Conservation (phyloP, 2,797 vertebrate species). For the Tadarida brasiliensis region DNA sequence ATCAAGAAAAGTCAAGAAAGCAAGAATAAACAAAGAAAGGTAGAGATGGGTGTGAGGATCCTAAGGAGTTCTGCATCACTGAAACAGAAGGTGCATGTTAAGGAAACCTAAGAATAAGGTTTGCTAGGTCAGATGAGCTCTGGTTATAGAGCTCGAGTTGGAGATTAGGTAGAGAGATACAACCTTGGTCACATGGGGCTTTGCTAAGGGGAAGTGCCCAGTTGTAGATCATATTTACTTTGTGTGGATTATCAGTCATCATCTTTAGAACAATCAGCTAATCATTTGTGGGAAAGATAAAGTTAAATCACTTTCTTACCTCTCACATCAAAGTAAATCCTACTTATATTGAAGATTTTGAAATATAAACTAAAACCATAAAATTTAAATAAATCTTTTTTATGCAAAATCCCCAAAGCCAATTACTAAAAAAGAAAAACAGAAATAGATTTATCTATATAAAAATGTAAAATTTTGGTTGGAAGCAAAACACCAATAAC, state of each 20-base stretch:
- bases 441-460: not conserved
- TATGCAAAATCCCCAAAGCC: not conserved
- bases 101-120: not conserved
- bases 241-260: not conserved
- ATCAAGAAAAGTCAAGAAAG: not conserved
- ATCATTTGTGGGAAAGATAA: not conserved
- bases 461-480: slow-evolving; percentile 26
- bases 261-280: not conserved
- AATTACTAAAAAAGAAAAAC: slow-evolving; percentile 42
- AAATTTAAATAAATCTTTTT: not conserved
- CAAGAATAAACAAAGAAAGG: not conserved
- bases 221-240: not conserved
- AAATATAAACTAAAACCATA: not conserved
- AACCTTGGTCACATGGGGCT: not conserved
- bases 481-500: not conserved
- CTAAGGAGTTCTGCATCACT: not conserved
- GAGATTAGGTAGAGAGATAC: not conserved
- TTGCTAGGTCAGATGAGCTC: not conserved
- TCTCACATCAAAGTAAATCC: slow-evolving; percentile 17
- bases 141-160: not conserved
- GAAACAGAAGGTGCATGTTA: not conserved
- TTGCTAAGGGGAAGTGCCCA: not conserved
- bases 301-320: not conserved
- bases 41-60: rapidly evolving
- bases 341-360: not conserved